phyloP scores from a whole-genome alignment of 2,888 invertebrate species.

The Cepaea hortensis region DNA sequence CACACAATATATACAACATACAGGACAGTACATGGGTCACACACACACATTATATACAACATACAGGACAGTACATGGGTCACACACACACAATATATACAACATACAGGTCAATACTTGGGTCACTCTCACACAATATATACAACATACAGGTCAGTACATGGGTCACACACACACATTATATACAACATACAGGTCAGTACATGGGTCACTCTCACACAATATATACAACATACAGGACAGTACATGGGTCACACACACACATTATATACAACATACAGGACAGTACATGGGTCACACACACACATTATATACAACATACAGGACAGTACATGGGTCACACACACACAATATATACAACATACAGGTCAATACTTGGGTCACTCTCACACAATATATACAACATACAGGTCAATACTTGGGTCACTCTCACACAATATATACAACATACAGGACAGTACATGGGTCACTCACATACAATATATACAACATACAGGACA shows the following conservation, averaged over 20 bases:
- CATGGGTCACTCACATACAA: neutral
- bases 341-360: too few relatives aligned
- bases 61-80: neutral
- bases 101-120: neutral
- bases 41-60: neutral
- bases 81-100: neutral
- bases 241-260: neutral
- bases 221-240: neutral
- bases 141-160: neutral
- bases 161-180: too few relatives aligned
- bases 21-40: too few relatives aligned
- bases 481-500: neutral
- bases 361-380: too few relatives aligned
- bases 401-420: neutral
- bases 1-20: too few relatives aligned
- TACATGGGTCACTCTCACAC: too few relatives aligned
- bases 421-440: neutral
- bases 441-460: neutral
- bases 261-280: neutral
- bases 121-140: neutral
- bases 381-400: neutral
- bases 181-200: too few relatives aligned
- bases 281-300: neutral
- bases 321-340: neutral
- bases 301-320: neutral